Conservation (phyloP, 2,113 vertebrate genomes). For the Coptodon rendalli region DNA sequence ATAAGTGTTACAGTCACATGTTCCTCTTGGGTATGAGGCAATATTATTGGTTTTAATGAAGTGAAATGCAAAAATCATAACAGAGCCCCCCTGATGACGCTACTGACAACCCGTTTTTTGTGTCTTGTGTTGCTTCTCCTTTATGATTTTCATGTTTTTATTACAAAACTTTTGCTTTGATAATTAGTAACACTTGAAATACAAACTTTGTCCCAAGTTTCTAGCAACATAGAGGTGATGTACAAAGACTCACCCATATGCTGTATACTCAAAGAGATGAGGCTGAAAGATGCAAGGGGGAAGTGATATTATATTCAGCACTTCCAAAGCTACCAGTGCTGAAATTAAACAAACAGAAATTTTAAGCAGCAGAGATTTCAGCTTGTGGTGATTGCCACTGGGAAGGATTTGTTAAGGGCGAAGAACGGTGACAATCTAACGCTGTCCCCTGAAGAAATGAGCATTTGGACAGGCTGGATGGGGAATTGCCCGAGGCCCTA, state of each 20-base stretch:
- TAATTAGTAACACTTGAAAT: neutral
- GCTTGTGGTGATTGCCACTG: neutral
- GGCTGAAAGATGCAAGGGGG: neutral
- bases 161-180: neutral
- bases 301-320: neutral
- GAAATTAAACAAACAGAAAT: slow-evolving; percentile 27
- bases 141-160: neutral
- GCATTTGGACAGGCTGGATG: slow-evolving; percentile 30
- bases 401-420: slow-evolving; percentile 37
- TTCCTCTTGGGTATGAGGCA: neutral
- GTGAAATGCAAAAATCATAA: neutral
- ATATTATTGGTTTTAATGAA: neutral
- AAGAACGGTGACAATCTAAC: neutral
- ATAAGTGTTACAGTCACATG: neutral
- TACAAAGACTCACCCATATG: neutral
- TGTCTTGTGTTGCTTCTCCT: neutral
- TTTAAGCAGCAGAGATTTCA: slow-evolving; percentile 2
- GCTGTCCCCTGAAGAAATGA: slow-evolving; percentile 22
- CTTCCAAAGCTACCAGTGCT: neutral
- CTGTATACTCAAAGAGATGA: neutral
- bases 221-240: neutral
- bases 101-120: neutral
- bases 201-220: neutral
- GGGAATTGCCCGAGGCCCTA: slow-evolving; percentile 31
- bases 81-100: neutral